Evolutionary conservation across 1,140 invertebrate genomes (phyloP), one percentile per base, ranked within the genome.

Genomic region (Leptinotarsa undecemlineata): DNA sequence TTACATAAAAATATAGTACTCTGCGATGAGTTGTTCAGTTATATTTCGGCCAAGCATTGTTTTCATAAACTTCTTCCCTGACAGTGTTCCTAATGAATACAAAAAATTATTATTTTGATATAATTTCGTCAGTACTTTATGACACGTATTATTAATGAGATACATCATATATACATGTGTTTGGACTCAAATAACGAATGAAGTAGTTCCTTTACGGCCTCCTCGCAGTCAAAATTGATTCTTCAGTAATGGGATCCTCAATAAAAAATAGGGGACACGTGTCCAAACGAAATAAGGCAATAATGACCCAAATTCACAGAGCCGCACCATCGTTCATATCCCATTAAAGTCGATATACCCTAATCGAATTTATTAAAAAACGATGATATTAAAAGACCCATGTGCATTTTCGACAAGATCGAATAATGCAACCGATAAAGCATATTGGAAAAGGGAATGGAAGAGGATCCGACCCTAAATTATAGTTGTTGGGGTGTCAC

Each of bases 401-500:
- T 48, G 68, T 69, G 68, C 68, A 51, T 69, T 69, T 69, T 69
- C 23, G 63, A 33, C 63, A 33, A 64, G 14, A 64, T 33, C 26
- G 63, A 64, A 64, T 64, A 13, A 64, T 33, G 63, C 20, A 64
- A 64, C 63, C 20, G 63, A 33, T 69, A 51, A 33, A 69, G 42
- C 73, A 68, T 79, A 77, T 80, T 77, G 76, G 77, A 75, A 80
- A 73, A 76, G 72, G 76, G 76, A 73, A 21, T 61, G 33, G 23
- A 61, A 74, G 66, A 71, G 68, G 48, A 69, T 75, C 67, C 71
- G 71, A 63, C 77, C 68, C 73, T 77, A 73, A 79, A 79, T 77
- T 77, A 76, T 77, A 79, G 76, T 78, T 77, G 73, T 80, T 70
- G 71, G 77, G 77, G 78, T 76, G 75, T 74, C 71, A 76, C 75